A percentile compares a stretch with the other conserved stretches of the same genome.
Conservation (phyloP, 1,140 invertebrate species). For the Atta texana region DNA sequence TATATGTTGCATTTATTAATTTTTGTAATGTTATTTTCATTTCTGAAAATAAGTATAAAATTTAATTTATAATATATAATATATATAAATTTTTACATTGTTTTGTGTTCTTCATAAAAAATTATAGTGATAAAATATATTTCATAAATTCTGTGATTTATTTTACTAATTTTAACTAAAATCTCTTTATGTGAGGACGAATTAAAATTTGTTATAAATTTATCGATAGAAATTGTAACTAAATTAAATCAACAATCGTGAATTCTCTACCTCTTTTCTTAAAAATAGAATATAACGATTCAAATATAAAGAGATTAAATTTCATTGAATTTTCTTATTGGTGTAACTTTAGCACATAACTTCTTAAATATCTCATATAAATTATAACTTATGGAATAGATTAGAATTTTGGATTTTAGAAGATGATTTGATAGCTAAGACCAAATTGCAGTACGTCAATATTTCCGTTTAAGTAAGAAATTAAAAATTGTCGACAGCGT, state of each 20-base stretch:
- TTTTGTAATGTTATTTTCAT: not conserved
- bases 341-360: not conserved
- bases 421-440: not conserved
- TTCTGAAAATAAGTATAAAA: not conserved
- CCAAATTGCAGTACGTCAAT: not conserved
- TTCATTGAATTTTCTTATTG: slow-evolving; percentile 8
- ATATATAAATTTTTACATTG: not conserved
- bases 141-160: not conserved
- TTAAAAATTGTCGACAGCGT: too few relatives aligned
- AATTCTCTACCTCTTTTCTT: not conserved
- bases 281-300: not conserved
- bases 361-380: slow-evolving; percentile 1
- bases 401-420: not conserved
- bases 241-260: slow-evolving; percentile 1
- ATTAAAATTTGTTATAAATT: not conserved
- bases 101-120: not conserved
- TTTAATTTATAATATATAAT: not conserved
- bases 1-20: not conserved
- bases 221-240: not conserved
- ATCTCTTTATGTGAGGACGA: not conserved
- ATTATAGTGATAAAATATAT: not conserved
- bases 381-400: not conserved
- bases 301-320: not conserved
- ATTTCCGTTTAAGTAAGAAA: not conserved
- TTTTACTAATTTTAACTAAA: not conserved